Base-by-base conservation (phyloP, 2,888 invertebrate genomes). In the Synanthedon vespiformis region DNA sequence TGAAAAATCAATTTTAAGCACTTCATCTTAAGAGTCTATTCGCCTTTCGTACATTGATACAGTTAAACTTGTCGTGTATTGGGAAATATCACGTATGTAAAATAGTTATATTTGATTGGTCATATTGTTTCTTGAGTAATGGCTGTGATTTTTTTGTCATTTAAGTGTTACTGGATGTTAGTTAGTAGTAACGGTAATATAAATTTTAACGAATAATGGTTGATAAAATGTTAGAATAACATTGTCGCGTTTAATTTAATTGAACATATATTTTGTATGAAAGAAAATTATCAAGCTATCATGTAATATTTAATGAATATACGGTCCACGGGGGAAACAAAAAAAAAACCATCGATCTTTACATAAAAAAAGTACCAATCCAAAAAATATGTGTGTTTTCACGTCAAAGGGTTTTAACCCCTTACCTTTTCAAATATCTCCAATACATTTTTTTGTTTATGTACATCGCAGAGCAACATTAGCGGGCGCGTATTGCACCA, bases 401-500 rank as follows among this genome's bases (percentile, higher is more conserved):
- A 34, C 34, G 34, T 34, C 34, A 34, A 34, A 34, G 34, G 34
- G 10, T 34, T 14, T 12, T 44, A 6, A 44, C 41, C 13, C 13
- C 41, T 41, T 41, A 44, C 44, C 44, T 13, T 34, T 34, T 10
- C 44, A 44, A 44, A 44, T n/a, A 44, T 44, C 4, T 48, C 48
- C 48, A 56, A 63, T 64, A 60, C 60, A 62, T 61, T 58, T 64
- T 59, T 57, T 57, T 58, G 58, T 61, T 61, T 55, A 57, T 57
- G 58, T 58, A 14, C 16, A 44, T n/a, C 44, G 34, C 48, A 13
- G 50, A 13, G 44, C 50, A 60, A 67, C 70, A 77, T 80, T 80
- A 78, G 79, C 74, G 65, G 62, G 63, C 63, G 72, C 83, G 81
- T 83, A 83, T 81, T 80, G 83, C 83, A 80, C 81, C 76, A 71